Percentiles rank a stretch among this genome's conserved stretches.
Evolutionary conservation across 2,888 invertebrate species (phyloP).

Genomic region (Sminthurides aquaticus): DNA sequence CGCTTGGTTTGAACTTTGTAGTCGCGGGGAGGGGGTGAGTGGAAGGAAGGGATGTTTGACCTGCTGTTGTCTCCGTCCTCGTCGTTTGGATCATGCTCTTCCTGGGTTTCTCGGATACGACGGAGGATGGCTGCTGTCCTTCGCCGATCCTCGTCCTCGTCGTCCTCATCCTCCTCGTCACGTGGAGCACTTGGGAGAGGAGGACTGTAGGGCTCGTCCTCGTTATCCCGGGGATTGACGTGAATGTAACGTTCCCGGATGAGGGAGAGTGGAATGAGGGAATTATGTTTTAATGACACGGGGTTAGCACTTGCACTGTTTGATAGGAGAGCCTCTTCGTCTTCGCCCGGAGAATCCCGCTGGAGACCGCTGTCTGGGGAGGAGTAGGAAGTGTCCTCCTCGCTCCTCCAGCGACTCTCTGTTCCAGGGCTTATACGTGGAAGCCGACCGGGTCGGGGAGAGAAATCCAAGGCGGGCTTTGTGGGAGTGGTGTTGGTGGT

Average conservation of each 20-base stretch:
- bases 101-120: not conserved
- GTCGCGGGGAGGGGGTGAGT: constrained; percentile 15
- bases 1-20: constrained; percentile 39
- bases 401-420: constrained; percentile 35
- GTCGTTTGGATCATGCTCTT: constrained; percentile 11
- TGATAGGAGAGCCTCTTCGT: constrained; percentile 33
- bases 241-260: constrained; percentile 41
- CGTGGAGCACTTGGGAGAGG: not conserved
- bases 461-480: not conserved
- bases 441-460: not conserved
- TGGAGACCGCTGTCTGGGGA: constrained; percentile 43
- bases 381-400: constrained; percentile 39
- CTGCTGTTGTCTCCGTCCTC: constrained; percentile 20
- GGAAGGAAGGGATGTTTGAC: constrained; percentile 3
- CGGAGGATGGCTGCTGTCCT: not conserved
- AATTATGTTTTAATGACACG: constrained; percentile 29
- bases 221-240: constrained; percentile 13
- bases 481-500: constrained; percentile 3
- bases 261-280: constrained; percentile 42
- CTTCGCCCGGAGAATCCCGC: constrained; percentile 43
- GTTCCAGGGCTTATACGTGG: constrained; percentile 3
- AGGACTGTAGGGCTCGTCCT: not conserved
- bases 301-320: constrained; percentile 21
- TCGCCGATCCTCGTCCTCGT: not conserved
- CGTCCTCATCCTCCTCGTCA: not conserved